Evolutionary conservation across 1,140 invertebrate genomes (phyloP).

Genomic region (Heliconius himera): DNA sequence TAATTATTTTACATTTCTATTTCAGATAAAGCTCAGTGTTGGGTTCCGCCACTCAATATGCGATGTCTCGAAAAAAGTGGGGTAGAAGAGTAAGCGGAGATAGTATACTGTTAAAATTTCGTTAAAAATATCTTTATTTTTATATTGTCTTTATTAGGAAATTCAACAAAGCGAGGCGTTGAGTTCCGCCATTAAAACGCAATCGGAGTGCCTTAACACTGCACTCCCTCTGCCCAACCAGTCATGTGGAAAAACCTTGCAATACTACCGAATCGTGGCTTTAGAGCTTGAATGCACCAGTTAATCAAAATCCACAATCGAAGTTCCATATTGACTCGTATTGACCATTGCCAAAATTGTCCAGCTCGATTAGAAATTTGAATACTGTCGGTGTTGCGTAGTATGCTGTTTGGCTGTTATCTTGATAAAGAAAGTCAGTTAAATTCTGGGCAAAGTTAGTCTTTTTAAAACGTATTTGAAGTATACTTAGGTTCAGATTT

Average conservation of each 20-base stretch:
- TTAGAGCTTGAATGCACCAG: neutral
- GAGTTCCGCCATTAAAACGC: neutral
- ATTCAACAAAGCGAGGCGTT: too few species aligned
- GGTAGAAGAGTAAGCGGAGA: too few species aligned
- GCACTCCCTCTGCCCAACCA: neutral
- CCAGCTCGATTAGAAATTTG: neutral
- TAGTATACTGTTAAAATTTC: too few species aligned
- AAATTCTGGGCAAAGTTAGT: neutral
- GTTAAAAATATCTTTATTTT: too few species aligned
- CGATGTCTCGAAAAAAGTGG: neutral
- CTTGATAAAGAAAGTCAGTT: neutral
- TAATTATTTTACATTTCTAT: too few species aligned
- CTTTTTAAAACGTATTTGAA: neutral
- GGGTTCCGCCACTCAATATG: neutral
- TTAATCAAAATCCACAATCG: slow-evolving; percentile 6
- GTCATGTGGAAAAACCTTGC: neutral
- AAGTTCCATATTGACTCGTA: neutral
- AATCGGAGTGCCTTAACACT: neutral
- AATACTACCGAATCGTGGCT: neutral
- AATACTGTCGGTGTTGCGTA: neutral
- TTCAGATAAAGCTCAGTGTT: neutral
- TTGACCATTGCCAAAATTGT: neutral
- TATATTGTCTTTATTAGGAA: too few species aligned
- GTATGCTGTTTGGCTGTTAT: neutral
- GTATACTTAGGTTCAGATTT: too few species aligned